Evolutionary conservation across 2,113 vertebrate genomes (phyloP).

Genomic region (Otolemur garnettii): DNA sequence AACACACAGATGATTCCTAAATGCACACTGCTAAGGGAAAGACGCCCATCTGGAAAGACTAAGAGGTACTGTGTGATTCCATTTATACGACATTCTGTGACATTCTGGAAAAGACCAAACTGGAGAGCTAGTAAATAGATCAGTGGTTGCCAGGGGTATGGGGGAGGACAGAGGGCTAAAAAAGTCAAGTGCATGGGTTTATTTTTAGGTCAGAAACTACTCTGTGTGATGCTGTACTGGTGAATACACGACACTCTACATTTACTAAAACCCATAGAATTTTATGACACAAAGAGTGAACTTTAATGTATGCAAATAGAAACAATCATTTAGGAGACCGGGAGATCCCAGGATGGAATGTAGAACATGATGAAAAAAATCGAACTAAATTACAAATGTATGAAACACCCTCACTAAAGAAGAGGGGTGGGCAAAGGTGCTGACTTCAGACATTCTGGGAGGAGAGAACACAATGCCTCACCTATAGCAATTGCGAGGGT

Average conservation of each 20-base stretch:
- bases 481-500: too few species aligned
- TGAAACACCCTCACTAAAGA: not conserved
- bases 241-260: not conserved
- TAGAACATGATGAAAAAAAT: not conserved
- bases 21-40: not conserved
- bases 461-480: too few species aligned
- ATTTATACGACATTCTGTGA: not conserved
- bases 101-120: not conserved
- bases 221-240: not conserved
- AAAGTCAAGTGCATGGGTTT: not conserved
- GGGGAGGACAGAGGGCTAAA: not conserved
- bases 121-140: not conserved
- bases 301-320: not conserved
- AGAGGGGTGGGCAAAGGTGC: rapidly evolving
- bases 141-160: not conserved
- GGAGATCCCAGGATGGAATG: not conserved
- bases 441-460: not conserved
- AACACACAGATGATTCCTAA: not conserved
- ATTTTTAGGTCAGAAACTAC: not conserved
- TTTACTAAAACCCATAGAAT: not conserved
- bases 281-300: not conserved
- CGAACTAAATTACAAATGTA: not conserved
- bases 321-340: not conserved
- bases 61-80: not conserved
- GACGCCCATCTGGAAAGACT: not conserved